Base-by-base conservation (phyloP, 2,888 invertebrate species). In the Eudemis profundana region DNA sequence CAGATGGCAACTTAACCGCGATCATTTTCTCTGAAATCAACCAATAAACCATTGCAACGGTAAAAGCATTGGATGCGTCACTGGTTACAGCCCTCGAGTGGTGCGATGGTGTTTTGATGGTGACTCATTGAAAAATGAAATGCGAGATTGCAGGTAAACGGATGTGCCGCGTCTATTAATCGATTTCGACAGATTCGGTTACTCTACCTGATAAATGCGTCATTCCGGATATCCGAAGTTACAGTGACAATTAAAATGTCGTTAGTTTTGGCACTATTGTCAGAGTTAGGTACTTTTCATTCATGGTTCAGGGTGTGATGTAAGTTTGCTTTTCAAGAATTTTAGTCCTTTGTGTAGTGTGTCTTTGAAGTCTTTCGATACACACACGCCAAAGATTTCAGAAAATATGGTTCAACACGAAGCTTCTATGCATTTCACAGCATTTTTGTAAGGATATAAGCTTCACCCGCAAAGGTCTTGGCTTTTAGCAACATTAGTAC, bases 1-100 rank as follows among this genome's bases (percentile, higher is more conserved):
- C 59, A 65, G 53, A 65, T 65, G 46, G 51, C 38, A 53, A n/a
- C 17, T 14, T 21, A 42, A 56, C 56, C 42, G 17, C 21, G 29
- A 61, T 23, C 50, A 50, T 19, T 10, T 63, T 49, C 54, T 27
- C n/a, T 23, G 38, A 62, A 62, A 54, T 44, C n/a, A 23, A 44
- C 33, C 42, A 50, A 49, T 50, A 44, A 40, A 40, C 38, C 15
- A 21, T 36, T 19, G 44, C n/a, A 60, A 47, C 53, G n/a, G 60
- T 53, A 59, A 59, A 60, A 53, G 51, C 59, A 46, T 29, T 4
- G 23, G 46, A 23, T 53, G 65, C 65, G 65, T 65, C 65, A 65
- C 15, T 21, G 36, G 4, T 23, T 47, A 29, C 51, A 53, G 40
- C 53, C 65, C 60, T 65, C 51, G 47, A 64, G 56, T 57, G 56